Evolutionary conservation across 2,113 vertebrate genomes (phyloP).

Genomic region (Alaudala cheleensis): DNA sequence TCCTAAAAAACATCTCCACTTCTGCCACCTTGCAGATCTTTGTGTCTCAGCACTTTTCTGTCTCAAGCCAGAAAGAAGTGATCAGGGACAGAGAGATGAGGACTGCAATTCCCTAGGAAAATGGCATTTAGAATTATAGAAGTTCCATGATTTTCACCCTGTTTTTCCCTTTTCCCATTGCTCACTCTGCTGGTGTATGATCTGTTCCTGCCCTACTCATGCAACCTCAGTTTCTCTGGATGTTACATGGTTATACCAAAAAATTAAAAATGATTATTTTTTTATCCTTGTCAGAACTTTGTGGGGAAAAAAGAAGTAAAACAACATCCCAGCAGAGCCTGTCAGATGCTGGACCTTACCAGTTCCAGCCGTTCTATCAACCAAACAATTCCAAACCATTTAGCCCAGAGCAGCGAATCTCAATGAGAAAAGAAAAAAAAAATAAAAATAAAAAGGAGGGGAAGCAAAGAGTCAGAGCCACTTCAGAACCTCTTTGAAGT

Average conservation of each 20-base stretch:
- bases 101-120: not conserved
- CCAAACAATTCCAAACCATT: slow-evolving; percentile 17
- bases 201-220: not conserved
- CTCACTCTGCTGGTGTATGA: not conserved
- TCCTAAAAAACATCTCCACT: not conserved
- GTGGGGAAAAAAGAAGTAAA: not conserved
- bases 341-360: not conserved
- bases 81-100: not conserved
- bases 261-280: not conserved
- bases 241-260: accelerated
- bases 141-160: not conserved
- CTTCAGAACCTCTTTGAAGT: slow-evolving; percentile 28
- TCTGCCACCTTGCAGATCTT: not conserved
- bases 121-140: not conserved
- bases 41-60: not conserved
- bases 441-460: too few species aligned
- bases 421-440: not conserved
- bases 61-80: not conserved
- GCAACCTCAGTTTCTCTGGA: not conserved
- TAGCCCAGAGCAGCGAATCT: slow-evolving; percentile 35
- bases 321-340: not conserved
- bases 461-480: not conserved
- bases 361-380: slow-evolving; percentile 35
- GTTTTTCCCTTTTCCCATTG: not conserved
- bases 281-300: not conserved